Percentiles rank a stretch among this genome's conserved stretches.
phyloP scores from a whole-genome alignment of 2,797 vertebrate species.

The Sebastes steindachneri region DNA sequence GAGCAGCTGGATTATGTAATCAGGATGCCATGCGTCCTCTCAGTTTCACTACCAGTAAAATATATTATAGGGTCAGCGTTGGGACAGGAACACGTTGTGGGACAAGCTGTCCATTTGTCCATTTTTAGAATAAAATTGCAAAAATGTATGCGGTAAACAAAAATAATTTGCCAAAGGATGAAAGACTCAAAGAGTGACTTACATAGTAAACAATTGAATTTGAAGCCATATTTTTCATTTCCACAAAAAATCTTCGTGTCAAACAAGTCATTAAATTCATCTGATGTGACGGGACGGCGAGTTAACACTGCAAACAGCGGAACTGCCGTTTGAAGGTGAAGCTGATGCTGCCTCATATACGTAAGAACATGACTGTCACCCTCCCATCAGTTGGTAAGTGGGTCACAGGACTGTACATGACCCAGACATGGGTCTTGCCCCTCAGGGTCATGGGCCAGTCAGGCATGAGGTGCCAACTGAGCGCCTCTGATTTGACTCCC shows the following conservation, averaged over 20 bases:
- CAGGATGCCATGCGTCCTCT: neutral
- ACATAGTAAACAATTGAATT: neutral
- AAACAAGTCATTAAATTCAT: conserved; percentile 2
- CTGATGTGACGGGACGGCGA: neutral
- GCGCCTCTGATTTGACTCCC: conserved; percentile 80
- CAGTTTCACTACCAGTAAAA: neutral
- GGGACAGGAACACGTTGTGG: neutral
- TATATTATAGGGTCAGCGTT: neutral
- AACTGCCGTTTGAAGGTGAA: conserved; percentile 51
- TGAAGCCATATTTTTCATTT: neutral
- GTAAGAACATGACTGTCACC: conserved; percentile 81
- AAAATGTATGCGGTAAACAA: neutral
- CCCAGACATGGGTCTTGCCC: conserved; percentile 89
- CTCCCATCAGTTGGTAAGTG: conserved; percentile 81
- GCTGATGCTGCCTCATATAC: conserved; percentile 70
- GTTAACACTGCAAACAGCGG: conserved; percentile 7
- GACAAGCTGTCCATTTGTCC: neutral
- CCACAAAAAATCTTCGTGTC: neutral
- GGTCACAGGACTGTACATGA: conserved; percentile 82
- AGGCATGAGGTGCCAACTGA: conserved; percentile 87
- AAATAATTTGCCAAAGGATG: neutral
- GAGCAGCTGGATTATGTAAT: neutral
- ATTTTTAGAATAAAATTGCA: neutral
- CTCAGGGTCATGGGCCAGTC: conserved; percentile 89
- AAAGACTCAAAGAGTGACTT: neutral